phyloP scores from a whole-genome alignment of 1,140 invertebrate genomes.

The Cydia strobilella region DNA sequence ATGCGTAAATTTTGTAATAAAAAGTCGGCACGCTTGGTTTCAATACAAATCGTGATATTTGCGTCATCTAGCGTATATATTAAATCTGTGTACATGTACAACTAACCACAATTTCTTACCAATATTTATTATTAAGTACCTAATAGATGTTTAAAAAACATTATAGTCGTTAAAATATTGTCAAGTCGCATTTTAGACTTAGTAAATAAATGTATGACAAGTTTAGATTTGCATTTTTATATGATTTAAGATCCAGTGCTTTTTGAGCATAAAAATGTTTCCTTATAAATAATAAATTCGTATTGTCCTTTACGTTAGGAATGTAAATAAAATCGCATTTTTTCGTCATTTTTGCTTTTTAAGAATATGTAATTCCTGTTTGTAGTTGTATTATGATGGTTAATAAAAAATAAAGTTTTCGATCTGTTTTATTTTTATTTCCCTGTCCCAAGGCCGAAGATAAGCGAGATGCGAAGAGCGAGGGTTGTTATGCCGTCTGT shows the following conservation, averaged over 20 bases:
- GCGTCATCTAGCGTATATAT: too few species aligned
- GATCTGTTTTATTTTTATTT: neutral
- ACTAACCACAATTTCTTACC: neutral
- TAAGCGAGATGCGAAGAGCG: too few species aligned
- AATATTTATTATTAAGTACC: neutral
- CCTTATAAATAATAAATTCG: neutral
- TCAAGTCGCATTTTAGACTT: too few species aligned
- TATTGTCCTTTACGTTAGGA: neutral
- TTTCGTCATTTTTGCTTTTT: slow-evolving; percentile 17
- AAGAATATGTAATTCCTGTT: slow-evolving; percentile 10
- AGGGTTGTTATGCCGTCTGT: too few species aligned
- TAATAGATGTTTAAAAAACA: neutral
- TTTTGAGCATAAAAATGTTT: neutral
- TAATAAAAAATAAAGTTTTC: slow-evolving; percentile 29
- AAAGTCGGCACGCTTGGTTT: too few species aligned
- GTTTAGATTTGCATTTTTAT: neutral
- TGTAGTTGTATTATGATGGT: slow-evolving; percentile 27
- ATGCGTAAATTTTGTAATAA: too few species aligned
- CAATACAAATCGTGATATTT: too few species aligned
- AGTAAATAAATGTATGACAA: too few species aligned
- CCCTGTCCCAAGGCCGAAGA: too few species aligned
- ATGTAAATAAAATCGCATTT: slow-evolving; percentile 25
- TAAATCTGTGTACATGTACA: neutral
- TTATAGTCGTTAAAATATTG: neutral
- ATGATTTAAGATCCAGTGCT: neutral